A percentile compares a stretch with the other conserved stretches of the same genome.
Evolutionary conservation across 2,797 vertebrate species (phyloP).

Genomic region (Phataginus tetradactyla): DNA sequence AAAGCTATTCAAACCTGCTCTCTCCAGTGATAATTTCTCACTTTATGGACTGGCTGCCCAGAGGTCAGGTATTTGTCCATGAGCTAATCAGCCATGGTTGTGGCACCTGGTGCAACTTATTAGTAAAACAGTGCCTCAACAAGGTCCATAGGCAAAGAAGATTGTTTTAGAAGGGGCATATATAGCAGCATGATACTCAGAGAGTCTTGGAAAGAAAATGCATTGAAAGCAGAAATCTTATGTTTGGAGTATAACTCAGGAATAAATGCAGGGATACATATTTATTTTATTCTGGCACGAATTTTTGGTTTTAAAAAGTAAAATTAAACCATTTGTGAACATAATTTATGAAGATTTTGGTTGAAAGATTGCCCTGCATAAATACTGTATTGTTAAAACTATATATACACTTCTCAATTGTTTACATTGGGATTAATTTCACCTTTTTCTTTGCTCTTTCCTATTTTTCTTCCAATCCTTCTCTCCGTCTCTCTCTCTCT

Average conservation of each 20-base stretch:
- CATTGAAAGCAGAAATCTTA: background rate
- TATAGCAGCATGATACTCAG: background rate
- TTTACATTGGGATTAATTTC: background rate
- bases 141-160: background rate
- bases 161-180: too few relatives aligned
- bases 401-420: background rate
- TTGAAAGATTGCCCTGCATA: background rate
- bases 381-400: background rate
- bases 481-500: background rate
- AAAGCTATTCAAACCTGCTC: background rate
- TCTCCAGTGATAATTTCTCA: background rate
- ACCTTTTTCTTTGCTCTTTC: background rate
- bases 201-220: background rate
- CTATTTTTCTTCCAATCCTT: background rate
- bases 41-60: background rate
- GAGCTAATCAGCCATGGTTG: background rate
- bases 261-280: background rate
- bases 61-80: background rate
- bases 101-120: background rate
- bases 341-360: background rate
- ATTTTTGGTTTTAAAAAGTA: background rate
- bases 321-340: background rate
- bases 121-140: background rate
- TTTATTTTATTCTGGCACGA: background rate
- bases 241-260: background rate